Percentiles rank a stretch among this genome's conserved stretches.
Evolutionary conservation across 2,888 invertebrate species (phyloP).

Genomic region (Drosophila birchii): DNA sequence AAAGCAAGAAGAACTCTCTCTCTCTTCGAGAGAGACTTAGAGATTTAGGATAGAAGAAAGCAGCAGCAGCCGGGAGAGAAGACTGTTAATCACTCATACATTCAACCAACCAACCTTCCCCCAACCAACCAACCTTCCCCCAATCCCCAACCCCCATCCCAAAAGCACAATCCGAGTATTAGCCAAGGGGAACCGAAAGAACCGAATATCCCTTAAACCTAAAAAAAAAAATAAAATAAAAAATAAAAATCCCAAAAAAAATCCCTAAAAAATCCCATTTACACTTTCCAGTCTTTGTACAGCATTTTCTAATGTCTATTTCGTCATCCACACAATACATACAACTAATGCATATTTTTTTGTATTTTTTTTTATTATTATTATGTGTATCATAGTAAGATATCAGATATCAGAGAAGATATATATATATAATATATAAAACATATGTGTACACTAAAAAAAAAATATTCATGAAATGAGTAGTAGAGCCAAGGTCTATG

Average conservation of each 20-base stretch:
- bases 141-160: not conserved
- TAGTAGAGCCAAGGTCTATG: constrained; percentile 42
- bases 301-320: constrained; percentile 17
- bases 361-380: constrained; percentile 1
- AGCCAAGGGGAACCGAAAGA: constrained; percentile 4
- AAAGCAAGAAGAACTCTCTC: not conserved
- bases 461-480: constrained; percentile 41
- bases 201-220: not conserved
- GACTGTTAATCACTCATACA: constrained; percentile 41
- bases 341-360: constrained; percentile 37
- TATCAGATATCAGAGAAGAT: constrained; percentile 39
- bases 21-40: too few species aligned
- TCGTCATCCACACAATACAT: constrained; percentile 20
- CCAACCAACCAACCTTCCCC: too few species aligned
- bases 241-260: not conserved
- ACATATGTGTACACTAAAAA: constrained; percentile 41
- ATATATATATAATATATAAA: constrained; percentile 22
- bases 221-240: too few species aligned
- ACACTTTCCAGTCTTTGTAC: constrained; percentile 15
- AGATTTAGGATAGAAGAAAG: constrained; percentile 39
- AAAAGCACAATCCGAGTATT: constrained; percentile 30
- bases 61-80: constrained; percentile 47
- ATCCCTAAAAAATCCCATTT: not conserved
- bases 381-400: constrained; percentile 37
- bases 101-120: not conserved